A percentile compares a stretch with the other conserved stretches of the same genome.
These are phyloP conservation scores for Batillaria attramentaria DNA, from an alignment of 1,140 invertebrate species.

Conservation along the genomic window DNA sequence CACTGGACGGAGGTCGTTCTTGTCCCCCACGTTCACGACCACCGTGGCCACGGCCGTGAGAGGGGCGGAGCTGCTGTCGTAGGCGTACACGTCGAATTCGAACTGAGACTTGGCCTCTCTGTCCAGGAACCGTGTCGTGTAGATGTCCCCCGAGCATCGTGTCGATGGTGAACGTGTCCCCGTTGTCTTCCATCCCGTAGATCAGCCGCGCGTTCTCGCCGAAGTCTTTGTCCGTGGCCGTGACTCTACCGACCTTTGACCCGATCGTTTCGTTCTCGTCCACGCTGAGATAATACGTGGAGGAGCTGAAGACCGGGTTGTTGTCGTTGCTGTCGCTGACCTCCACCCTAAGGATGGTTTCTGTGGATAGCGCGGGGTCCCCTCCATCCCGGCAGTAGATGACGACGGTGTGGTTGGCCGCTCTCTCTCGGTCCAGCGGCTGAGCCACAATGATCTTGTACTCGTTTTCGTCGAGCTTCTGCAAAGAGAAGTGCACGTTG, in stretches of 20 bases:
- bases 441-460: constrained; percentile 46
- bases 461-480: constrained; percentile 35
- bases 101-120: constrained; percentile 83
- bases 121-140: constrained; percentile 76
- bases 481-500: constrained; percentile 35
- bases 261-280: constrained; percentile 42
- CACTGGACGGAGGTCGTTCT: constrained; percentile 93
- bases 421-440: constrained; percentile 45
- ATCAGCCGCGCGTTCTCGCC: constrained; percentile 72
- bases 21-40: constrained; percentile 84
- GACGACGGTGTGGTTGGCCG: constrained; percentile 32
- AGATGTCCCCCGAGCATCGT: constrained; percentile 74
- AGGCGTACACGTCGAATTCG: constrained; percentile 83
- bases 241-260: constrained; percentile 35
- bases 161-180: constrained; percentile 63
- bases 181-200: constrained; percentile 47
- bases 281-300: constrained; percentile 37
- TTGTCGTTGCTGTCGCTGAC: constrained; percentile 55
- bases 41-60: constrained; percentile 83
- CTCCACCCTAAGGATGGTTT: constrained; percentile 34
- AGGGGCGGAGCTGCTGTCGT: constrained; percentile 83
- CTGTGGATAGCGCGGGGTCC: constrained; percentile 29
- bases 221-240: constrained; percentile 64
- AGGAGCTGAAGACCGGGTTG: constrained; percentile 41
- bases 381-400: constrained; percentile 50